Evolutionary conservation across 2,113 vertebrate species (phyloP).

Genomic region (Clupea harengus): DNA sequence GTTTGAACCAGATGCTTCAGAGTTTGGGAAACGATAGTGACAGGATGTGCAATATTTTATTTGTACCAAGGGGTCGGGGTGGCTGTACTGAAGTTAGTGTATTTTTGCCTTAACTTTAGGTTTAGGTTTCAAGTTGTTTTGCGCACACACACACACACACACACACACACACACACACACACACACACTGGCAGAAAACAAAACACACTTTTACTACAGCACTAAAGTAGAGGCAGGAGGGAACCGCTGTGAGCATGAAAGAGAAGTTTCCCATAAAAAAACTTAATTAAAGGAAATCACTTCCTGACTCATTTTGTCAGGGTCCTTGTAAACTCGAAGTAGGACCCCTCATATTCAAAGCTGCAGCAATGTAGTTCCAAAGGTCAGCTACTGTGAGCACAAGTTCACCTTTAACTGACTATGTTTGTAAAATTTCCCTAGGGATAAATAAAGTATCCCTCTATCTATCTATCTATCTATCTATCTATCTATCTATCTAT

Average conservation of each 20-base stretch:
- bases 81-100: too few species aligned
- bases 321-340: neutral
- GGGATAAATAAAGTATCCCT: too few species aligned
- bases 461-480: too few species aligned
- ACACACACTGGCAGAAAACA: neutral
- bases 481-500: too few species aligned
- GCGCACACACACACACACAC: too few species aligned
- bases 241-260: neutral
- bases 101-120: neutral
- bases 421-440: too few species aligned
- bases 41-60: too few species aligned
- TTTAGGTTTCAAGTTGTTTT: too few species aligned
- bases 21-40: too few species aligned
- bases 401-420: neutral
- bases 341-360: neutral
- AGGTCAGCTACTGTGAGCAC: neutral
- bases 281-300: neutral
- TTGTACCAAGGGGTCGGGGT: too few species aligned
- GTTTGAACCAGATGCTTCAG: too few species aligned
- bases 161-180: neutral
- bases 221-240: neutral
- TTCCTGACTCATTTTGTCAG: neutral
- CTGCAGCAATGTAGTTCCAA: neutral
- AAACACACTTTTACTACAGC: too few species aligned
- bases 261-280: neutral